Evolutionary conservation across 2,113 vertebrate species (phyloP).

Genomic region (Lycaon pictus): DNA sequence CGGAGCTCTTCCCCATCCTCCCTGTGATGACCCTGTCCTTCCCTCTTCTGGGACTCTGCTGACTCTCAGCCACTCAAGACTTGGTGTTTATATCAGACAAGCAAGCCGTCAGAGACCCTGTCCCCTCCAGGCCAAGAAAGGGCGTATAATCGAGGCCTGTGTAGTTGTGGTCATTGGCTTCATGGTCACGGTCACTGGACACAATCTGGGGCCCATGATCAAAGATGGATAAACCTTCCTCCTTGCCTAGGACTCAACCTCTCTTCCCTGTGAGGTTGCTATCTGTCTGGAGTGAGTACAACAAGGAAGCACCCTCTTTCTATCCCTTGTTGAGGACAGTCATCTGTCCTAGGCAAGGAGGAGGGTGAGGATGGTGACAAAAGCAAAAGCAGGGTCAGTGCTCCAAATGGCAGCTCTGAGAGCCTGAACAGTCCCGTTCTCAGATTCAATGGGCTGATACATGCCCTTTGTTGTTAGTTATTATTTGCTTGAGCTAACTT

Average conservation of each 20-base stretch:
- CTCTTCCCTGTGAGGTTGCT: neutral
- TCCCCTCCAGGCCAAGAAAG: neutral
- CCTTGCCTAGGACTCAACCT: neutral
- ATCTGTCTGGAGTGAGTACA: fast-evolving
- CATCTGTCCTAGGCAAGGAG: no score
- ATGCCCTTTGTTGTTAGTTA: no score
- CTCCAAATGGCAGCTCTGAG: fast-evolving
- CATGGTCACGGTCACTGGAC: fast-evolving
- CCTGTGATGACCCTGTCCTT: neutral
- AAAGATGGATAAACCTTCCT: fast-evolving
- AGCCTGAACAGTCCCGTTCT: fast-evolving
- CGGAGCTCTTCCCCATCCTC: fast-evolving
- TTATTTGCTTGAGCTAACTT: neutral
- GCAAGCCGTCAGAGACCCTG: fast-evolving
- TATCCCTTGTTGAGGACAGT: fast-evolving
- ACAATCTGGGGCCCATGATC: no score
- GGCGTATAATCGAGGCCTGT: fast-evolving
- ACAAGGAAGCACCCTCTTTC: neutral
- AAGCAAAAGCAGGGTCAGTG: fast-evolving
- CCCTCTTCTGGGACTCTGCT: neutral
- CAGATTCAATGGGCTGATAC: fast-evolving
- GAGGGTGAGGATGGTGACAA: fast-evolving
- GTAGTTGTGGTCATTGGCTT: fast-evolving
- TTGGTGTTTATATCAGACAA: neutral
- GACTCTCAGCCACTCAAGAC: neutral